Conservation (phyloP, 2,797 vertebrate species). For the Lates japonicus region DNA sequence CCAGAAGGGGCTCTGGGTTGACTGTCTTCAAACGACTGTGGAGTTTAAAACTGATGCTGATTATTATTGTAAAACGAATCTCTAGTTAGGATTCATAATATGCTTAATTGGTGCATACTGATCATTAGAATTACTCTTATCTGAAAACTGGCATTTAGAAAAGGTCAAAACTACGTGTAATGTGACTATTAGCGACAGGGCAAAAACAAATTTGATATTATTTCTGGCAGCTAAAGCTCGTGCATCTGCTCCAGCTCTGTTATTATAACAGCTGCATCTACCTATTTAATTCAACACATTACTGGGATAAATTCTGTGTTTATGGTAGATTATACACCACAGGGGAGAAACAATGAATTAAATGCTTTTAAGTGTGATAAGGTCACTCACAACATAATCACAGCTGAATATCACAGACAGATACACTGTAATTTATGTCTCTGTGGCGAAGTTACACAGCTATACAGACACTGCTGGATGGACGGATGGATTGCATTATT, state of each 20-base stretch:
- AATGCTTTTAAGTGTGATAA: neutral
- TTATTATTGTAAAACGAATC: neutral
- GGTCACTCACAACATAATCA: too few species aligned
- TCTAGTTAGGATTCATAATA: neutral
- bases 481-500: too few species aligned
- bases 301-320: neutral
- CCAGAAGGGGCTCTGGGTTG: neutral
- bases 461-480: too few species aligned
- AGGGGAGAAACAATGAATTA: neutral
- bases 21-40: neutral
- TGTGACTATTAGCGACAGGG: neutral
- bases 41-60: constrained; percentile 7
- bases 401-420: too few species aligned
- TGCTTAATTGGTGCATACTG: neutral
- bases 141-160: neutral
- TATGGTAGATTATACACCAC: neutral
- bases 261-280: neutral
- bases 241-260: neutral
- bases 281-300: neutral
- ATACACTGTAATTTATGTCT: neutral
- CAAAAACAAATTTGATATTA: neutral
- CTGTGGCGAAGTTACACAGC: too few species aligned
- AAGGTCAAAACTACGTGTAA: neutral
- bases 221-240: neutral
- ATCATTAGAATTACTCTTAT: constrained; percentile 4